Evolutionary conservation across 1,140 invertebrate genomes (phyloP).

Genomic region (Nymphalis io): DNA sequence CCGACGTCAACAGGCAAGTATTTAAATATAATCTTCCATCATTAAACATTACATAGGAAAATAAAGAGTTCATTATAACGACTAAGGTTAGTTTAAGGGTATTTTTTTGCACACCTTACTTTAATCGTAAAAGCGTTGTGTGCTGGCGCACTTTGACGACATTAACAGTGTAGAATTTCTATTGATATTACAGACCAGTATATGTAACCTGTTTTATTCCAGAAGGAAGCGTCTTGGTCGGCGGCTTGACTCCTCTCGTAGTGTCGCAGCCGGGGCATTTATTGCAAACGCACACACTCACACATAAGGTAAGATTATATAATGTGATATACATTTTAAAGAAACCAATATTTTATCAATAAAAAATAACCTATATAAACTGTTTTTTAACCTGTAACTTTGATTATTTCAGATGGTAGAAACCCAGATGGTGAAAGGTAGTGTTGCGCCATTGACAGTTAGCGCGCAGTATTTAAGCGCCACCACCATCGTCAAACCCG

Average conservation of each 20-base stretch:
- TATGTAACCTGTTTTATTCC: constrained; percentile 23
- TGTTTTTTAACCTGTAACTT: neutral
- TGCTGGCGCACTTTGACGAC: no score
- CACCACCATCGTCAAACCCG: constrained; percentile 66
- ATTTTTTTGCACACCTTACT: no score
- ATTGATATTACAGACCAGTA: no score
- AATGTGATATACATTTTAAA: neutral
- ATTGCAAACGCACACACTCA: constrained; percentile 68
- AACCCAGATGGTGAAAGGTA: constrained; percentile 66
- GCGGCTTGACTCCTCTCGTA: constrained; percentile 70
- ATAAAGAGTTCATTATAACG: no score
- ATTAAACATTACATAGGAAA: no score
- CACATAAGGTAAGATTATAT: constrained; percentile 60
- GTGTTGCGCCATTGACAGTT: constrained; percentile 60
- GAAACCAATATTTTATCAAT: neutral
- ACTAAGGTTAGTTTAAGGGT: no score
- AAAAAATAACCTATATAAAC: neutral
- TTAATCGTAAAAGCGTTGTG: no score
- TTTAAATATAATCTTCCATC: neutral
- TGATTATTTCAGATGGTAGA: constrained; percentile 62
- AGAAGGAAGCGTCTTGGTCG: constrained; percentile 65
- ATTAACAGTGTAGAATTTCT: no score
- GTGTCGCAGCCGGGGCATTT: constrained; percentile 74
- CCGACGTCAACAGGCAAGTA: constrained; percentile 56
- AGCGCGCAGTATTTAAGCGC: constrained; percentile 70